Evolutionary conservation across 2,797 vertebrate species (phyloP), one percentile per base, ranked within the genome.

Genomic region (Anolis apletophallus): DNA sequence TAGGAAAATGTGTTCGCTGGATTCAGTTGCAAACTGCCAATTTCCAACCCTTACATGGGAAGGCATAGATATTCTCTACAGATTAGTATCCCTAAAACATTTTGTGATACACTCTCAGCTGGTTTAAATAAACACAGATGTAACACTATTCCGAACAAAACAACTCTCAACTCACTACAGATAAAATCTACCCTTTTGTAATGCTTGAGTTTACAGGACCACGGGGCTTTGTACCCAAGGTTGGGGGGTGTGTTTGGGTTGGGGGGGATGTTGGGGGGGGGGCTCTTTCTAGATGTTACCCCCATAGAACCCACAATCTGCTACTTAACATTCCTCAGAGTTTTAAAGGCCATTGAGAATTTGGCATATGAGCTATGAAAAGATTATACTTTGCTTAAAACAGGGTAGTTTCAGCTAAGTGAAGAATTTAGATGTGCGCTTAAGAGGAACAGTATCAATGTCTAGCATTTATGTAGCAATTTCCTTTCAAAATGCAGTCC

Each of bases 21-120:
- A 9, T 85, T 34, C 36, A 16, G 59, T 80, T 82, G 80, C 83
- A 36, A 76, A 21, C 57, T 81, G 40, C 40, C 67, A 73, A 21
- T 87, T 90, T 89, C 67, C 81, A 85, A 32, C 29, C 36, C 88
- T 86, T 80, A 55, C 52, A 80, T 72, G 36, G 52, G 83, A 86
- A 46, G 9, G 82, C 81, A 79, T 29, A 76, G 54, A 72, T 79
- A 23, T 76, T 86, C 86, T 83, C 87, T 85, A 10, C 16, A 85
- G 1, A 0, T 80, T 86, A 88, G 68, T n/a, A 3, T 46, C 23
- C 77, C 8, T 81, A 52, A 88, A 87, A 81, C 80, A 81, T 75
- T 82, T 72, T 21, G 0, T 59, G 83, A 81, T 23, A 34, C 23
- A 36, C 74, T 46, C 82, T 34, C 50, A 85, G 80, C 16, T 88